Evolutionary conservation across 2,888 invertebrate genomes (phyloP).

Genomic region (Watsonalla cultraria): DNA sequence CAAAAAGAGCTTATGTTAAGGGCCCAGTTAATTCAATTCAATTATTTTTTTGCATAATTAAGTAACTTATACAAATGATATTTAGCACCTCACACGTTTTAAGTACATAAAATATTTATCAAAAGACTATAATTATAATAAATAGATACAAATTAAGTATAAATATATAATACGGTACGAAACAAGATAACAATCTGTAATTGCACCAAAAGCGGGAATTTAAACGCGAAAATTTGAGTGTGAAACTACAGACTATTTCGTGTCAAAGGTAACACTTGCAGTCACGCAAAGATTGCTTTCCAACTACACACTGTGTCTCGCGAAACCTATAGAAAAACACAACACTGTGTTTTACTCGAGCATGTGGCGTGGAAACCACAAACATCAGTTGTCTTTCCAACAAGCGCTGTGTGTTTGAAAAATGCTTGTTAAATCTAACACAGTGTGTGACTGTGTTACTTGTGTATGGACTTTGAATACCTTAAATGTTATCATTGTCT

Average conservation of each 20-base stretch:
- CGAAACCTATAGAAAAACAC: neutral
- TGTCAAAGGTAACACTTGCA: constrained; percentile 50
- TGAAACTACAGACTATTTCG: constrained; percentile 62
- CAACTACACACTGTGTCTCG: constrained; percentile 24
- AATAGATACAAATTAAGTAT: too few relatives aligned
- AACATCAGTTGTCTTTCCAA: constrained; percentile 9
- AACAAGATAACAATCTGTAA: constrained; percentile 66
- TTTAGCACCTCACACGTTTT: neutral
- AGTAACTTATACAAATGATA: too few relatives aligned
- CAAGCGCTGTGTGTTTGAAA: neutral
- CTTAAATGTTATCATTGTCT: constrained; percentile 45
- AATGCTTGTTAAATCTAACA: neutral
- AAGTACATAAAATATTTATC: constrained; percentile 21
- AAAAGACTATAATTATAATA: constrained; percentile 22
- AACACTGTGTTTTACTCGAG: constrained; percentile 8
- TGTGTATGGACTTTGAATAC: constrained; percentile 17
- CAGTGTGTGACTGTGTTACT: constrained; percentile 14
- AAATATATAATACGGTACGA: constrained; percentile 38
- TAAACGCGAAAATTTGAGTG: constrained; percentile 68
- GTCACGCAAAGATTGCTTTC: constrained; percentile 52
- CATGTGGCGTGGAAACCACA: constrained; percentile 12
- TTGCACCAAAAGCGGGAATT: constrained; percentile 63
- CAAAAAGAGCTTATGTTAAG: too few relatives aligned
- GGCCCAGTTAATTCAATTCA: too few relatives aligned
- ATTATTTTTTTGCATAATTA: too few relatives aligned